A percentile compares a stretch with the other conserved stretches of the same genome.
Evolutionary conservation across 2,888 invertebrate genomes (phyloP).

Genomic region (Nebria brevicollis): DNA sequence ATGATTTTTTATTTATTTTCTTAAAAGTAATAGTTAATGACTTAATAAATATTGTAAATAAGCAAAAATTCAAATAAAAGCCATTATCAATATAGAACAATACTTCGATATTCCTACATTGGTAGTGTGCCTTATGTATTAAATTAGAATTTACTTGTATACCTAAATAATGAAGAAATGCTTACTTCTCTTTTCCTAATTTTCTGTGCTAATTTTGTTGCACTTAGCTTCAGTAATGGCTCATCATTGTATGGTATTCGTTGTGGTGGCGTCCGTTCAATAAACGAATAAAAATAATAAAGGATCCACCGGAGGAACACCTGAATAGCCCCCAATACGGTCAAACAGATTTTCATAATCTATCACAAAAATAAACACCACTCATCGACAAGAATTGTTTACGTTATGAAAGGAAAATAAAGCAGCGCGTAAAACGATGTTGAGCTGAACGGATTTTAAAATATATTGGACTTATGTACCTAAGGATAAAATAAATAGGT

Average conservation of each 20-base stretch:
- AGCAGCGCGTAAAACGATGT: too few species aligned
- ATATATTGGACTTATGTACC: too few species aligned
- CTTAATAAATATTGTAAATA: too few species aligned
- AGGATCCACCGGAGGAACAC: slow-evolving; percentile 21
- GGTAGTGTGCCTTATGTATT: too few species aligned
- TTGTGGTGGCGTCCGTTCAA: slow-evolving; percentile 28
- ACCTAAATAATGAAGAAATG: neutral
- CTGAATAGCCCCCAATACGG: slow-evolving; percentile 46
- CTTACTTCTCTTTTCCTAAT: slow-evolving; percentile 74
- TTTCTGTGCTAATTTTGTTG: slow-evolving; percentile 71
- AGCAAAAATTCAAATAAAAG: too few species aligned
- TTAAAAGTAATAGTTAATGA: too few species aligned
- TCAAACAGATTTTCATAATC: slow-evolving; percentile 66
- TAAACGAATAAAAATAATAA: slow-evolving; percentile 23
- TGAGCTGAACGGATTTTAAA: too few species aligned
- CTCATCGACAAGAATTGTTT: neutral
- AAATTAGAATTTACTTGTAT: too few species aligned
- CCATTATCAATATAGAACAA: too few species aligned
- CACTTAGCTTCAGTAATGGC: slow-evolving; percentile 74
- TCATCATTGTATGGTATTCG: slow-evolving; percentile 56
- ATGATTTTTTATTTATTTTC: too few species aligned
- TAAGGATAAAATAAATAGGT: too few species aligned
- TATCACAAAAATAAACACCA: neutral
- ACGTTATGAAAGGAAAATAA: neutral
- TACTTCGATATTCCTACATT: too few species aligned